Evolutionary conservation across 1,140 invertebrate genomes (phyloP).

Genomic region (Adoxophyes honmai): DNA sequence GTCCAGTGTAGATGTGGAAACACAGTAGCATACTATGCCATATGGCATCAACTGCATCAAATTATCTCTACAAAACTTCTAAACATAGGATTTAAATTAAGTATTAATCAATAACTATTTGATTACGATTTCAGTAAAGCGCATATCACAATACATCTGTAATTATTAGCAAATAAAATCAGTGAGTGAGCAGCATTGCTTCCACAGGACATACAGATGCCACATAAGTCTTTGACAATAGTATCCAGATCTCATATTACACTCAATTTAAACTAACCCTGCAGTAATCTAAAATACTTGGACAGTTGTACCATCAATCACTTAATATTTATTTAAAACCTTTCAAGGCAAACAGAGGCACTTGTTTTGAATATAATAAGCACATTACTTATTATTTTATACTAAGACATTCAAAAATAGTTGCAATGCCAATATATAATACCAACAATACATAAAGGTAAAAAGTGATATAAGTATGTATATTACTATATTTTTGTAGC

Average conservation of each 20-base stretch:
- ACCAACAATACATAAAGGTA: constrained; percentile 1
- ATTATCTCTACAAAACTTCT: too few relatives aligned
- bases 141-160: too few relatives aligned
- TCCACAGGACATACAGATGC: too few relatives aligned
- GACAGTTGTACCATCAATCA: neutral
- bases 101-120: too few relatives aligned
- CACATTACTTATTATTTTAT: constrained; percentile 21
- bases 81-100: too few relatives aligned
- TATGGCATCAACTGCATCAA: too few relatives aligned
- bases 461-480: constrained; percentile 25
- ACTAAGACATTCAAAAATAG: constrained; percentile 7
- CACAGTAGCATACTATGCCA: too few relatives aligned
- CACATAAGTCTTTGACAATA: neutral
- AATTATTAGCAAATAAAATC: too few relatives aligned
- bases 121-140: too few relatives aligned
- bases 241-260: neutral
- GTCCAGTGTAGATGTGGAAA: neutral
- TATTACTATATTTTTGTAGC: constrained; percentile 55
- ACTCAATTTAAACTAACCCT: neutral
- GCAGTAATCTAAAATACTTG: constrained; percentile 6
- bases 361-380: constrained; percentile 55
- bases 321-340: constrained; percentile 20
- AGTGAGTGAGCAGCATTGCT: too few relatives aligned
- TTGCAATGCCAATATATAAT: constrained; percentile 13
- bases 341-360: constrained; percentile 69